Percentiles rank a stretch among this genome's conserved stretches.
These are phyloP conservation scores for Trypoxylus dichotomus DNA, from an alignment of 1,140 invertebrate species.

Conservation along the genomic window DNA sequence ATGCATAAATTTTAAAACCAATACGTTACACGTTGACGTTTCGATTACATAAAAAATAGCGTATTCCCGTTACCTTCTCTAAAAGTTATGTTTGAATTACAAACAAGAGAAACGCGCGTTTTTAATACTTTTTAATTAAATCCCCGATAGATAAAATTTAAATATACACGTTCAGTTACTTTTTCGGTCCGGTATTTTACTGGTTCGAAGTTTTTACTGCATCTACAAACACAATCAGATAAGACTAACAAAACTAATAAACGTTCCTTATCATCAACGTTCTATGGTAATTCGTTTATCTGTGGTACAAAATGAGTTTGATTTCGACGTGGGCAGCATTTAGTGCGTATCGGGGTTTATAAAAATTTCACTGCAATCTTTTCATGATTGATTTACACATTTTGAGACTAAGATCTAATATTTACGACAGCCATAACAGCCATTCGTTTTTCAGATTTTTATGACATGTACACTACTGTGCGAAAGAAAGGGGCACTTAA, in stretches of 20 bases:
- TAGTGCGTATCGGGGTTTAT: background rate
- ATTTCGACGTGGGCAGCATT: background rate
- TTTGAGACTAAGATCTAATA: too few relatives aligned
- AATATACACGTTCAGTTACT: constrained; percentile 3
- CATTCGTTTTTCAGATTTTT: too few relatives aligned
- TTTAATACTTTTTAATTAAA: constrained; percentile 24
- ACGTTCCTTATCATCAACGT: background rate
- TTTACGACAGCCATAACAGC: too few relatives aligned
- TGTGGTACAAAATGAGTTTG: background rate
- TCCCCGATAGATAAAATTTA: background rate
- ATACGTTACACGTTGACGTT: background rate
- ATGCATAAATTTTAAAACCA: background rate
- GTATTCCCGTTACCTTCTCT: background rate
- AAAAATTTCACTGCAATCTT: background rate
- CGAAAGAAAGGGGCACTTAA: too few relatives aligned
- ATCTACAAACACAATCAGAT: background rate
- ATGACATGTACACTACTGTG: too few relatives aligned
- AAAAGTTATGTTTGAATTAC: constrained; percentile 2
- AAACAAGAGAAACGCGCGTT: constrained; percentile 7
- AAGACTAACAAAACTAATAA: background rate
- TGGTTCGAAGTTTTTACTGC: background rate
- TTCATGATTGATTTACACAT: too few relatives aligned
- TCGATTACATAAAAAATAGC: background rate
- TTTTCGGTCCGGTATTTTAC: background rate
- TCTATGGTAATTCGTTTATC: constrained; percentile 6